Evolutionary conservation across 2,888 invertebrate genomes (phyloP), one percentile per base, ranked within the genome.

Genomic region (Tenthredo mesomela): DNA sequence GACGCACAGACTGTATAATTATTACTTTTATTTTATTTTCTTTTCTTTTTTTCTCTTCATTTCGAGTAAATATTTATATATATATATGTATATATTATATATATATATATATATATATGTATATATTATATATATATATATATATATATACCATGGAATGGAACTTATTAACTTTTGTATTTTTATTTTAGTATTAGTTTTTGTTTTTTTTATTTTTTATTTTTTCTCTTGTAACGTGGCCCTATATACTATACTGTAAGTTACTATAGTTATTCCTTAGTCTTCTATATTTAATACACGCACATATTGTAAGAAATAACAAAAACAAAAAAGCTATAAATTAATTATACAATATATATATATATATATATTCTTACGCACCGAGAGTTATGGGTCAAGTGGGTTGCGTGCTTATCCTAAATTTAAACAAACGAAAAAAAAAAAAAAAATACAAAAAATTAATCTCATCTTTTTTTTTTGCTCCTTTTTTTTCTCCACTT

Each of bases 91-190:
- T 65, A 40, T 18, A 33, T 18, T 65, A 77, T 65, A 77, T 77
- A n/a, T n/a, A n/a, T n/a, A n/a, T n/a, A n/a, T n/a, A 65, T 43
- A 65, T 65, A 40, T 29, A 29, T 29, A 29, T 29, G 40, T 43
- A 65, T 65, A 40, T 18, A 33, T 18, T 65, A 77, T 65, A 77
- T 77, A 77, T 84, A 84, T 58, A 84, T n/a, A n/a, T n/a, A n/a
- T 65, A 77, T 65, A 77, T 77, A 77, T 84, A 84, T 58, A 84
- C 58, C 65, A 67, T 84, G 84, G 84, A 84, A 84, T 84, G 84
- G 67, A 84, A 84, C 67, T 47, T 65, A n/a, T 50, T 15, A 40
- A 61, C 21, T 43, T 33, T 75, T 78, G 15, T 50, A 75, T 58
- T 61, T 75, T 40, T 18, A 75, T 40, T 50, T 61, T 18, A n/a